These are phyloP conservation scores for Odontamblyopus lacepedii DNA, from an alignment of 2,797 vertebrate species.

Conservation along the genomic window DNA sequence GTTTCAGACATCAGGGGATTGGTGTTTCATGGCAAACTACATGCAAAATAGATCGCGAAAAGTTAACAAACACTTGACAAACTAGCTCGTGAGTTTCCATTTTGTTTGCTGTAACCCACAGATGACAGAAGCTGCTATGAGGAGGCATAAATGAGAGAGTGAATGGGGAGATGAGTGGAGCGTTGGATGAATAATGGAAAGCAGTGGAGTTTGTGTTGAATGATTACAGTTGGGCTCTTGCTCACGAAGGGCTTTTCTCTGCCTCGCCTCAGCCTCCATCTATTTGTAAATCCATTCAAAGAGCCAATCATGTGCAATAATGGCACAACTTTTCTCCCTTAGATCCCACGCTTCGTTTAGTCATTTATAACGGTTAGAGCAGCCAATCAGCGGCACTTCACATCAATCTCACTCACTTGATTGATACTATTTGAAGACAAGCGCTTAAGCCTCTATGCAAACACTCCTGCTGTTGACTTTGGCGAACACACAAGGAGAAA, in stretches of 20 bases:
- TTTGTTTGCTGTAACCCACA: constrained; percentile 29
- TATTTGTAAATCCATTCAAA: constrained; percentile 26
- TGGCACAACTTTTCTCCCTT: constrained; percentile 21
- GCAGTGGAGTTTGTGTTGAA: constrained; percentile 41
- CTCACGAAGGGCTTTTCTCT: constrained; percentile 40
- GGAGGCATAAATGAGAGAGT: constrained; percentile 42
- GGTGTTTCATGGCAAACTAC: not conserved
- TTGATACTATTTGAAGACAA: constrained; percentile 6
- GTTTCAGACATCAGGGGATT: not conserved
- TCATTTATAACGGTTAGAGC: constrained; percentile 16
- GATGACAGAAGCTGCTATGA: constrained; percentile 35
- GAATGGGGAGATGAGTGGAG: constrained; percentile 34
- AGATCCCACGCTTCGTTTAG: constrained; percentile 10
- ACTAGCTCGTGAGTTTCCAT: constrained; percentile 25
- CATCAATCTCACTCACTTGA: constrained; percentile 3
- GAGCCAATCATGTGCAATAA: constrained; percentile 29
- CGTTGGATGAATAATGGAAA: constrained; percentile 61
- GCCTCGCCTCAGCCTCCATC: constrained; percentile 24
- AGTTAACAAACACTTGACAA: not conserved
- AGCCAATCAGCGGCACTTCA: not conserved
- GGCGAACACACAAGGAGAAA: constrained; percentile 1
- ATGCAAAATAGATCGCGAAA: not conserved
- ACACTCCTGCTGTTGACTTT: constrained; percentile 10
- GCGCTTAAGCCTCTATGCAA: constrained; percentile 10
- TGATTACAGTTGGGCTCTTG: constrained; percentile 54